phyloP scores from a whole-genome alignment of 2,113 vertebrate genomes.

The Ctenomys sociabilis region DNA sequence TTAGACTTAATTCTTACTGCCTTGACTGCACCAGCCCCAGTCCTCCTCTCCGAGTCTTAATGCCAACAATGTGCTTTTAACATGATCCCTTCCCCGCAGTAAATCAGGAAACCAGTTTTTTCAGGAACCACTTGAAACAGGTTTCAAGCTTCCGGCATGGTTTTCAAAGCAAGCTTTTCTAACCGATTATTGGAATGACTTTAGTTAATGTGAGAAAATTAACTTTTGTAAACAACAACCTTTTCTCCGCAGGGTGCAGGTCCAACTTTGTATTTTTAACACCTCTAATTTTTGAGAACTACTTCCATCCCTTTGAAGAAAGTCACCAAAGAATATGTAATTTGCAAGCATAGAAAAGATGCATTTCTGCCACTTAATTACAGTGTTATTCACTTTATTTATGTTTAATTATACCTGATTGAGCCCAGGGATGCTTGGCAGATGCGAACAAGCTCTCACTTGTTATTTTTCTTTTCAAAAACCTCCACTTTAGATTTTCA shows the following conservation, averaged over 20 bases:
- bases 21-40: neutral
- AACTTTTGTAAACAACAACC: conserved; percentile 60
- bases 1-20: conserved; percentile 19
- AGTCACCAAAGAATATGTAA: conserved; percentile 12
- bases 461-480: conserved; percentile 68
- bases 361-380: conserved; percentile 68
- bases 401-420: conserved; percentile 59
- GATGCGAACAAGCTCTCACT: conserved; percentile 60
- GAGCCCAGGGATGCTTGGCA: conserved; percentile 5
- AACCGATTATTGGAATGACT: conserved; percentile 74
- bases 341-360: conserved; percentile 60
- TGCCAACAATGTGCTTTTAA: conserved; percentile 73
- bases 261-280: neutral
- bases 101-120: conserved; percentile 79
- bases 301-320: conserved; percentile 28
- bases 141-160: conserved; percentile 70
- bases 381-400: conserved; percentile 52
- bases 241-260: neutral
- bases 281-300: conserved; percentile 24
- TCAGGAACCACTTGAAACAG: conserved; percentile 76
- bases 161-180: conserved; percentile 81
- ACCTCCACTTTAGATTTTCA: conserved; percentile 3
- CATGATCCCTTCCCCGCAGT: conserved; percentile 57
- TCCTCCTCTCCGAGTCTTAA: neutral
- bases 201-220: conserved; percentile 67